phyloP scores from a whole-genome alignment of 2,888 invertebrate genomes.

The Cabera pusaria region DNA sequence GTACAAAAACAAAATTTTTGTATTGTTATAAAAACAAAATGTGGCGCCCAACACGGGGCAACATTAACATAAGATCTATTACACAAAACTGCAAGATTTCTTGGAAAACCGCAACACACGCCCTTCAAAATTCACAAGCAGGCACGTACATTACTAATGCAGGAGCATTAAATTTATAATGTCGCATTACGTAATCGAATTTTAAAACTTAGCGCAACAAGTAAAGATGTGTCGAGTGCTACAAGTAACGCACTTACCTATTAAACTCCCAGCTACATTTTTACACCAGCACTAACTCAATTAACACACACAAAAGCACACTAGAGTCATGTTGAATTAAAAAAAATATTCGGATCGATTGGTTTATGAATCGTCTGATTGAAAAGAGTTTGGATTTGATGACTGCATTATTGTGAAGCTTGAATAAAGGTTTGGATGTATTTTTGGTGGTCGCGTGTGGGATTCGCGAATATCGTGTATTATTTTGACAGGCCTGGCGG shows the following conservation, averaged over 20 bases:
- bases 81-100: too few species aligned
- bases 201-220: slow-evolving; percentile 66
- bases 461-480: slow-evolving; percentile 55
- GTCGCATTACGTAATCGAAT: slow-evolving; percentile 65
- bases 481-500: slow-evolving; percentile 71
- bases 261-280: slow-evolving; percentile 60
- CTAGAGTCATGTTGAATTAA: slow-evolving; percentile 39
- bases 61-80: neutral
- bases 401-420: too few species aligned
- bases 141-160: slow-evolving; percentile 11
- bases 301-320: slow-evolving; percentile 47
- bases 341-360: slow-evolving; percentile 29
- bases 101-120: slow-evolving; percentile 1
- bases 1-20: too few species aligned
- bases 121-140: neutral
- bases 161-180: slow-evolving; percentile 34
- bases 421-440: too few species aligned
- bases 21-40: slow-evolving; percentile 3
- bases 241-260: slow-evolving; percentile 57
- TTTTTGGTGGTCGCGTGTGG: slow-evolving; percentile 41
- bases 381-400: too few species aligned
- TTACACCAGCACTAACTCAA: slow-evolving; percentile 49
- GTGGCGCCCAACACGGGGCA: slow-evolving; percentile 37
- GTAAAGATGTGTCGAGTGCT: slow-evolving; percentile 57
- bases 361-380: slow-evolving; percentile 19